phyloP scores from a whole-genome alignment of 2,797 vertebrate genomes.

The Telmatherina bonti region DNA sequence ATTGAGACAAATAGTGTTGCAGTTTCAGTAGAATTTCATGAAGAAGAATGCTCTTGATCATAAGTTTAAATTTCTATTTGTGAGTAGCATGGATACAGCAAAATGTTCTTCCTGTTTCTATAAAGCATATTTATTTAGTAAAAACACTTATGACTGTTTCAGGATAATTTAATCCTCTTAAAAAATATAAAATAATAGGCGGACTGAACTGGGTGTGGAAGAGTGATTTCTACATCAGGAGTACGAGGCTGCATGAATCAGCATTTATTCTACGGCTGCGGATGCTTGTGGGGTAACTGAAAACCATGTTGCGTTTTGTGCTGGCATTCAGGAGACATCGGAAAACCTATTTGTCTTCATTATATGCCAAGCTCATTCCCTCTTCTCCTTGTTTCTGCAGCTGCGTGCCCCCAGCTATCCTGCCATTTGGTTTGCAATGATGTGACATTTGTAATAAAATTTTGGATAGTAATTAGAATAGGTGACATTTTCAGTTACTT shows the following conservation, averaged over 20 bases:
- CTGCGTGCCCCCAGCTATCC: not conserved
- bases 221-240: not conserved
- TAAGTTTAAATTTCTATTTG: not conserved
- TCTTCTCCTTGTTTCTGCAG: not conserved
- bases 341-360: constrained; percentile 57
- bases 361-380: constrained; percentile 19
- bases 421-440: constrained; percentile 21
- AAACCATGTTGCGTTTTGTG: constrained; percentile 46
- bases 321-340: constrained; percentile 34
- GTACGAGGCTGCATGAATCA: constrained; percentile 11
- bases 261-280: constrained; percentile 9
- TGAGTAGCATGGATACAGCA: not conserved
- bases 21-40: too few relatives aligned
- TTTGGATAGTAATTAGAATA: constrained; percentile 10
- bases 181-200: not conserved
- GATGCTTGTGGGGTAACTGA: constrained; percentile 21
- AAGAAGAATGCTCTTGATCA: too few relatives aligned
- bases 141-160: not conserved
- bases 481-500: constrained; percentile 20
- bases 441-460: constrained; percentile 34
- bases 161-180: not conserved
- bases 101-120: not conserved
- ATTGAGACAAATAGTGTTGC: too few relatives aligned
- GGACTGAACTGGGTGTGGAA: not conserved
- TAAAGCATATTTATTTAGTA: not conserved